A percentile compares a stretch with the other conserved stretches of the same genome.
Evolutionary conservation across 2,113 vertebrate genomes (phyloP).

Genomic region (Scortum barcoo): DNA sequence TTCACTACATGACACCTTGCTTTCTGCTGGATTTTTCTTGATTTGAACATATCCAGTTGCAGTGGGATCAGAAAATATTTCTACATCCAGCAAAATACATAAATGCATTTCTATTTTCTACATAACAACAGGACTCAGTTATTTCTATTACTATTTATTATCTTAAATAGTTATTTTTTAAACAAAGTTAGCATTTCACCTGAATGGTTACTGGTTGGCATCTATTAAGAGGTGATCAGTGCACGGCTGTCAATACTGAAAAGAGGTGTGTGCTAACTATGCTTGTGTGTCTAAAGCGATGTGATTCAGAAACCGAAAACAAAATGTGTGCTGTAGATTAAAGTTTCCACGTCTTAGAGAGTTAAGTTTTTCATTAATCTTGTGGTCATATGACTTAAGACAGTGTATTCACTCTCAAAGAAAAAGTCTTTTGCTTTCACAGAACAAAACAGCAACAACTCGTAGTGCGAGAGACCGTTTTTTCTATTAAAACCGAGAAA

Average conservation of each 20-base stretch:
- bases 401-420: not conserved
- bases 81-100: not conserved
- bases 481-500: not conserved
- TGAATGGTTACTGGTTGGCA: not conserved
- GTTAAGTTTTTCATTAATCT: not conserved
- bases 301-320: not conserved
- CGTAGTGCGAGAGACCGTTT: not conserved
- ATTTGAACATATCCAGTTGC: not conserved
- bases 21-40: not conserved
- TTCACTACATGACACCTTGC: not conserved
- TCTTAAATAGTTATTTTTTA: not conserved
- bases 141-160: too few species aligned
- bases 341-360: not conserved
- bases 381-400: not conserved
- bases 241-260: not conserved
- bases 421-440: not conserved
- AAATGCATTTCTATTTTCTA: not conserved
- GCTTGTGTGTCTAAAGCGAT: not conserved
- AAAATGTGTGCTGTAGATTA: not conserved
- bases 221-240: too few species aligned
- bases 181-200: not conserved
- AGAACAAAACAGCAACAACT: constrained; percentile 14
- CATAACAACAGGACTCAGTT: not conserved
- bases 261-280: not conserved
- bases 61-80: not conserved